Percentiles rank a stretch among this genome's conserved stretches.
Conservation (phyloP, 2,888 invertebrate species). For the Pammene fasciana region DNA sequence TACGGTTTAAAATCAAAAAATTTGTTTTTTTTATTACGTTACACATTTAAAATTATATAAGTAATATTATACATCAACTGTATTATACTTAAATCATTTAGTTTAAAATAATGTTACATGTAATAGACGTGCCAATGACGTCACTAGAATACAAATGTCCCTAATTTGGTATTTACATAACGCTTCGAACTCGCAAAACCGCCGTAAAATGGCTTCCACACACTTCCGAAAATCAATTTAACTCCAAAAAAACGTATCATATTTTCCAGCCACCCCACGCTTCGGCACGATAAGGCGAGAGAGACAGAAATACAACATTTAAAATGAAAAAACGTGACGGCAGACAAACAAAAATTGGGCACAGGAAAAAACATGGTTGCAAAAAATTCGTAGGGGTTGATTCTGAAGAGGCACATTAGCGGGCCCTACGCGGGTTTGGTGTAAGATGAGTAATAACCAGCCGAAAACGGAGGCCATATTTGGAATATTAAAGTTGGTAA, state of each 20-base stretch:
- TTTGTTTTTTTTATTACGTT: too few species aligned
- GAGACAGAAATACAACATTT: slow-evolving; percentile 50
- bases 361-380: slow-evolving; percentile 80
- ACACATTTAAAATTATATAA: too few species aligned
- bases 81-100: background rate
- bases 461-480: slow-evolving; percentile 57
- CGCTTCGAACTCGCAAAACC: slow-evolving; percentile 47
- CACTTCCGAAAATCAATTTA: slow-evolving; percentile 80
- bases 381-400: slow-evolving; percentile 75
- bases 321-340: slow-evolving; percentile 52
- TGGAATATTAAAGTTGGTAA: slow-evolving; percentile 15
- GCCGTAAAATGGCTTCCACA: slow-evolving; percentile 76
- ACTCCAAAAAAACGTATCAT: slow-evolving; percentile 81
- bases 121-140: slow-evolving; percentile 3
- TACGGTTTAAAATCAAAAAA: too few species aligned
- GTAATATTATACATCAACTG: too few species aligned
- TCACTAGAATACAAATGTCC: slow-evolving; percentile 10
- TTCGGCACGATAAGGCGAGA: slow-evolving; percentile 62
- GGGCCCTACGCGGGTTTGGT: slow-evolving; percentile 69
- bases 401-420: slow-evolving; percentile 78
- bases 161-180: slow-evolving; percentile 31
- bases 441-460: slow-evolving; percentile 77
- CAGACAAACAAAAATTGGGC: slow-evolving; percentile 73
- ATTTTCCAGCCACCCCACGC: slow-evolving; percentile 80
- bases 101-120: background rate